Conservation (phyloP, 1,140 invertebrate genomes). For the Drosophila trapezifrons region DNA sequence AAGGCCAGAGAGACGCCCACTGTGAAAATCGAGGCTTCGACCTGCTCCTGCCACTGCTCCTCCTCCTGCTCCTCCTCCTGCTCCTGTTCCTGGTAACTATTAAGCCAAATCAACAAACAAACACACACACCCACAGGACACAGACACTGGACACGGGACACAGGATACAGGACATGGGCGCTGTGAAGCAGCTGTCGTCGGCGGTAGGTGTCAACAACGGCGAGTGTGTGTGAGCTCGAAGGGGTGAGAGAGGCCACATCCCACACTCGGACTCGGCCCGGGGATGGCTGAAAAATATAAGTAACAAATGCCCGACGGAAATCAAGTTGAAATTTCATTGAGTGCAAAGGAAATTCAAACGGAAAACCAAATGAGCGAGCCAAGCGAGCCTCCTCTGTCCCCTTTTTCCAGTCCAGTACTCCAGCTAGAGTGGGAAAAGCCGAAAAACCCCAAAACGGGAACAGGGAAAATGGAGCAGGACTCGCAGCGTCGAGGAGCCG, state of each 20-base stretch:
- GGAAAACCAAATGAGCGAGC: constrained; percentile 77
- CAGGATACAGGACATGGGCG: constrained; percentile 13
- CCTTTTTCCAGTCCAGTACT: background rate
- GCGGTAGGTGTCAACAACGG: constrained; percentile 55
- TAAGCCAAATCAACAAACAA: constrained; percentile 77
- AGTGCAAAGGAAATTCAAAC: constrained; percentile 81
- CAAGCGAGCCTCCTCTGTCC: constrained; percentile 31
- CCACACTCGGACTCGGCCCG: background rate
- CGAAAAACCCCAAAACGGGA: constrained; percentile 5
- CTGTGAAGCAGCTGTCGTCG: constrained; percentile 54
- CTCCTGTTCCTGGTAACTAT: constrained; percentile 55
- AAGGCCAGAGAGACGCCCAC: constrained; percentile 41
- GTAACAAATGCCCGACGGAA: constrained; percentile 78
- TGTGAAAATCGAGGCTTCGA: constrained; percentile 10
- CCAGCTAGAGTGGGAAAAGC: background rate
- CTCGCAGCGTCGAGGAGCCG: too few relatives aligned
- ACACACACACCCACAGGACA: constrained; percentile 33
- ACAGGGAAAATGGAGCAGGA: background rate
- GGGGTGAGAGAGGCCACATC: constrained; percentile 2
- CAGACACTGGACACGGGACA: constrained; percentile 17
- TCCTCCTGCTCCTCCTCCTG: constrained; percentile 23
- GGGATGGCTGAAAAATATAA: constrained; percentile 68
- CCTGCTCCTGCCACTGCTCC: constrained; percentile 22
- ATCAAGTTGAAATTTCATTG: constrained; percentile 81
- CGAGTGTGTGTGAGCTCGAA: constrained; percentile 2